A percentile compares a stretch with the other conserved stretches of the same genome.
phyloP scores from a whole-genome alignment of 1,140 invertebrate species.

The Oreohelix idahoensis region DNA sequence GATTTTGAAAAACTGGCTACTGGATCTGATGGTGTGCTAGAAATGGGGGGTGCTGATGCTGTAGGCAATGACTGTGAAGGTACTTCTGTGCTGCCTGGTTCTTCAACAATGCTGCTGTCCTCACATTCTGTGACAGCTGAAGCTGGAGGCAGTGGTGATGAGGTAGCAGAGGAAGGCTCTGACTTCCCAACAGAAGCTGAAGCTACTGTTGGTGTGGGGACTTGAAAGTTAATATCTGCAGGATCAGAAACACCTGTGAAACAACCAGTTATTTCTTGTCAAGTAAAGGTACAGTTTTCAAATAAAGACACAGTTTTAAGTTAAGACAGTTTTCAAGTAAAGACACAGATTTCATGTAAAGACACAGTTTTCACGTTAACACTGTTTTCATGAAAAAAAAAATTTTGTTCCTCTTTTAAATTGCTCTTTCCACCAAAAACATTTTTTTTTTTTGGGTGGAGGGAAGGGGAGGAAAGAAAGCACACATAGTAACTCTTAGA shows the following conservation, averaged over 20 bases:
- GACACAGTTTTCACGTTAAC: too few species aligned
- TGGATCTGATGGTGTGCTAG: not conserved
- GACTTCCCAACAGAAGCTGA: not conserved
- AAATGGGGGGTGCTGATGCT: not conserved
- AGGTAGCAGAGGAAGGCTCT: not conserved
- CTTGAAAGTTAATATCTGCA: not conserved
- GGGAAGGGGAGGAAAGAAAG: too few species aligned
- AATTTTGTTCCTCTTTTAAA: too few species aligned
- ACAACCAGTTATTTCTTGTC: not conserved
- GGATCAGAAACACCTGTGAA: not conserved
- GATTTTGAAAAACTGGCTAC: not conserved
- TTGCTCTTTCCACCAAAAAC: too few species aligned
- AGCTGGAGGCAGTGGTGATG: not conserved
- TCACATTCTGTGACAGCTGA: not conserved
- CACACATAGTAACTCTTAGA: too few species aligned
- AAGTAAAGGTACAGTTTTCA: too few species aligned
- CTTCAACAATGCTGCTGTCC: not conserved
- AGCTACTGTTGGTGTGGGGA: not conserved
- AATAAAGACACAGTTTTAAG: too few species aligned
- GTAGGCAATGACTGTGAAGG: not conserved
- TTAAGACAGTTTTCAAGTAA: too few species aligned
- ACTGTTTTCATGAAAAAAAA: too few species aligned
- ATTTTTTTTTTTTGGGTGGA: too few species aligned
- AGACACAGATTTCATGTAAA: too few species aligned
- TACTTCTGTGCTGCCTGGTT: not conserved